phyloP scores from a whole-genome alignment of 2,113 vertebrate species.

The Falco punctatus region DNA sequence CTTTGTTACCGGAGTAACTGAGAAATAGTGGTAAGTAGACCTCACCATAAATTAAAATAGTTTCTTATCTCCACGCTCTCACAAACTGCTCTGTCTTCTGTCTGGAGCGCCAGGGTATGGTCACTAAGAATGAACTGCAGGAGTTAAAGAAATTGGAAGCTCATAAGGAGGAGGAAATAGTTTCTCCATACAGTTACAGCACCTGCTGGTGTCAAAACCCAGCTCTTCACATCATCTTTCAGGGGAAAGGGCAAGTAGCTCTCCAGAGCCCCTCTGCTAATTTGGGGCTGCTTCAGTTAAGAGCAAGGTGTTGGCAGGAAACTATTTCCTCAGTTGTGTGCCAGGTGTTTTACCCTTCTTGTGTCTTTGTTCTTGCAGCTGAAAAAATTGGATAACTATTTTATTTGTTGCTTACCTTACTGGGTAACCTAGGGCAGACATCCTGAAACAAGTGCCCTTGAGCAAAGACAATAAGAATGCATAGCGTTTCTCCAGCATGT shows the following conservation, averaged over 20 bases:
- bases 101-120: not conserved
- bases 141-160: not conserved
- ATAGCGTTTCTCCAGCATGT: not conserved
- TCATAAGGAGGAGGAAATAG: not conserved
- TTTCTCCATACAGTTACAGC: not conserved
- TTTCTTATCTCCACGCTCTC: fast-evolving
- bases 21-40: not conserved
- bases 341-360: not conserved
- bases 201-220: not conserved
- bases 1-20: not conserved
- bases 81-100: not conserved
- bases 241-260: not conserved
- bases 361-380: not conserved
- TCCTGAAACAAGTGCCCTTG: not conserved
- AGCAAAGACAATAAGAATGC: not conserved
- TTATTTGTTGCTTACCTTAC: not conserved
- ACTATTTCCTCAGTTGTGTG: not conserved
- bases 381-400: not conserved
- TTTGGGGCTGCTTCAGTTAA: not conserved
- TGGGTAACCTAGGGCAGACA: not conserved
- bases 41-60: not conserved
- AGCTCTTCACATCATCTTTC: not conserved
- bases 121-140: not conserved
- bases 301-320: not conserved
- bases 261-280: not conserved